Base-by-base conservation (phyloP, 2,888 invertebrate genomes). In the Anthoptus insignis region DNA sequence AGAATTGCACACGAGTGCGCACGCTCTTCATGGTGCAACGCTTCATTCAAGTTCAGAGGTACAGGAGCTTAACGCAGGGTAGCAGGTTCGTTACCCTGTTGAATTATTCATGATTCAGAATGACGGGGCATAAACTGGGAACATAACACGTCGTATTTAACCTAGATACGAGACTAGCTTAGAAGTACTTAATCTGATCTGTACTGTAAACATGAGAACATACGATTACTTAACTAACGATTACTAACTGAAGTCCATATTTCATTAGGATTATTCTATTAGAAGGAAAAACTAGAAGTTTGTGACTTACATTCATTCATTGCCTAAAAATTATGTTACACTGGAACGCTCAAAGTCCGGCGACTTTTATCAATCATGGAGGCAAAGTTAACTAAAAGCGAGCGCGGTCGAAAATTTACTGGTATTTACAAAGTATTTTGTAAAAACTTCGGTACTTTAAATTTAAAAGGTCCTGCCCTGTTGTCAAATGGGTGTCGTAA, bases 11-110 rank as follows among this genome's bases (percentile, higher is more conserved):
- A 34, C 11, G 34, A n/a, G 39, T 39, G 16, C 8, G 16, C 39
- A 39, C 6, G 39, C 16, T 39, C 42, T 42, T 42, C 19, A 9
- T 19, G 9, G 9, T 16, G 42, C 19, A 19, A 42, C 24, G n/a
- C 9, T 24, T 1, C 13, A 24, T 47, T 24, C 24, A 22, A 34
- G 49, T 49, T 49, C 37, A 59, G 29, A 29, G 21, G 19, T n/a
- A 57, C 19, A 49, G 14, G 37, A 59, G 7, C 50, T 27, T 47
- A n/a, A 24, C 56, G 9, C 56, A 21, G 42, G 59, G 39, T 57
- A 64, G 60, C 34, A 59, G 49, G 65, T 67, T 67, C 67, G 64
- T 67, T 67, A 67, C 21, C 58, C 34, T 29, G n/a, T 29, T 67
- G 67, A 60, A 67, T 67, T 56, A 67, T 67, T 64, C 67, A 67